Evolutionary conservation across 1,140 invertebrate species (phyloP).

Genomic region (Artemia franciscana): DNA sequence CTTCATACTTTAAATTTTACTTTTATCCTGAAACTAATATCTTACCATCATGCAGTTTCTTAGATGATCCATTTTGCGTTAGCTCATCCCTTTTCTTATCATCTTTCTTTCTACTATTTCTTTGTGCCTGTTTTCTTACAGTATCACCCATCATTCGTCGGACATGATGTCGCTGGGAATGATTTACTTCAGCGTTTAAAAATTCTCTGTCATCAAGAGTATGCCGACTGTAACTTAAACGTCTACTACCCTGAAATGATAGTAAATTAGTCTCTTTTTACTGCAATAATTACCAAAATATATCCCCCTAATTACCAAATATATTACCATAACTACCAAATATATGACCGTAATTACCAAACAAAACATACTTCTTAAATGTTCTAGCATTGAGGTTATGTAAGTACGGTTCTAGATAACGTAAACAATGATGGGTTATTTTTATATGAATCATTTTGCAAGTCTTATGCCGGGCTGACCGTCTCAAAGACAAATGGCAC

Average conservation of each 20-base stretch:
- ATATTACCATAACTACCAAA: no score
- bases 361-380: no score
- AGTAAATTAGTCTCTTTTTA: no score
- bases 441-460: no score
- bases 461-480: no score
- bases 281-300: no score
- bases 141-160: constrained; percentile 56
- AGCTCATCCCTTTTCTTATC: background rate
- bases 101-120: constrained; percentile 14
- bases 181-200: constrained; percentile 39
- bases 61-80: constrained; percentile 9
- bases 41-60: constrained; percentile 11
- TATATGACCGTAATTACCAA: no score
- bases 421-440: no score
- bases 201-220: constrained; percentile 68
- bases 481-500: no score
- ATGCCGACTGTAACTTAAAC: constrained; percentile 68
- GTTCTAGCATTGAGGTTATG: no score
- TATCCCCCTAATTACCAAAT: no score
- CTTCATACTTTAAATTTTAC: background rate
- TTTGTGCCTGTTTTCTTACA: constrained; percentile 45
- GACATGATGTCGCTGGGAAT: constrained; percentile 74
- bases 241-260: constrained; percentile 22
- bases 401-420: no score
- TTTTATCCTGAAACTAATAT: background rate